Base-by-base conservation (phyloP, 2,888 invertebrate genomes). In the Heliconius aoede region DNA sequence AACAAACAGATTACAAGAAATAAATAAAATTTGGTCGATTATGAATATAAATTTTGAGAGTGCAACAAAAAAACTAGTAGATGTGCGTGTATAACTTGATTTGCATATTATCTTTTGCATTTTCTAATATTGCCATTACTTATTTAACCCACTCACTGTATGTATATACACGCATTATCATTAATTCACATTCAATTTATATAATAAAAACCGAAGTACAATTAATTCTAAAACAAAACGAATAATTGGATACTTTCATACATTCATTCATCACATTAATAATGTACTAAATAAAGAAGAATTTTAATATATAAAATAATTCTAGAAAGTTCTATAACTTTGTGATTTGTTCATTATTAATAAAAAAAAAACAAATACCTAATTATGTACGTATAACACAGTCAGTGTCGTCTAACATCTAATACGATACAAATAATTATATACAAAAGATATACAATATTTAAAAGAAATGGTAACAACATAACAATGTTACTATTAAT, bases 1-100 rank as follows among this genome's bases (percentile, higher is more conserved):
- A 90, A 87, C 89, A 78, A 73, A 75, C 68, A 74, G 32, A 65
- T 60, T 40, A 61, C 71, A 26, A 58, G 77, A 76, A 85, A 84
- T 82, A 82, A 84, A 83, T 82, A 83, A 84, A 82, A 85, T 87
- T 86, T 86, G 84, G 84, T 86, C 80, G n/a, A 55, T 30, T 69
- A 69, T n/a, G 13, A 55, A 55, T 55, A n/a, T n/a, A n/a, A 69
- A 69, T 30, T 24, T 24, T 36, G n/a, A 65, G 30, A n/a, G 69
- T 69, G 69, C 69, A 68, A 51, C 68, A 55, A 69, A 69, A n/a
- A 55, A 69, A 9, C 51, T 69, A 55, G n/a, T 69, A n/a, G 55
- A 55, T 69, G 55, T 55, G 55, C 69, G 69, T 69, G 51, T 55
- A n/a, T 30, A 64, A 64, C 21, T 64, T 64, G 32, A 15, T 30